Base-by-base conservation (phyloP, 2,888 invertebrate genomes). In the Coecobrya sp. region DNA sequence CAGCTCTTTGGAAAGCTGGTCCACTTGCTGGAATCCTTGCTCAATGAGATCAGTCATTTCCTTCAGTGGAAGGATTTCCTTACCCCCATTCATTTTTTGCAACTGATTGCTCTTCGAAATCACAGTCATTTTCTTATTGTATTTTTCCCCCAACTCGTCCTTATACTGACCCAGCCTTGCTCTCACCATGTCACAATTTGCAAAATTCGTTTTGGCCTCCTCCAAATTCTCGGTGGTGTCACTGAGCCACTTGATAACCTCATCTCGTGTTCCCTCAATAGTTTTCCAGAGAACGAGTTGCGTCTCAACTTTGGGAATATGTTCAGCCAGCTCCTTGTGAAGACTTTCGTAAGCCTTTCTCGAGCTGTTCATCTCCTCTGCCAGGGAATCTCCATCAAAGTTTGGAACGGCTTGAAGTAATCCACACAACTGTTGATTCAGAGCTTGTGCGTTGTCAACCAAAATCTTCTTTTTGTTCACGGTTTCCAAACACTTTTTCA, bases 281-380 rank as follows among this genome's bases (percentile, higher is more conserved):
- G 99, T 98, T 95, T 98, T 97, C 98, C 99, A 99, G 86, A 99
- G 97, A n/a, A 98, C 97, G 0, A 97, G 96, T 96, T 99, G 98
- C 0, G 98, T 98, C 96, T 99, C 99, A 82, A 98, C 97, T 86
- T 97, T 97, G 95, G 98, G 98, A 27, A 97, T 97, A 94, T 97
- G 97, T 94, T 97, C 97, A 7, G 97, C 96, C 3, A 98, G 96
- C 79, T 97, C 97, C 93, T 98, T 97, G 95, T 94, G 89, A 86
- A 95, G 89, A 0, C 70, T 81, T 7, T 95, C 94, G 93, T 95
- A 95, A 16, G 94, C 93, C 87, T 79, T 95, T 94, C 55, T 91
- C n/a, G 95, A 85, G 25, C 93, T 92, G 36, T 95, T 94, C 27
- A 96, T 95, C 93, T 96, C 96, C 52, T 95, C 95, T 36, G 95